These are phyloP conservation scores for Xiphophorus couchianus DNA, from an alignment of 2,113 vertebrate genomes.

Conservation along the genomic window DNA sequence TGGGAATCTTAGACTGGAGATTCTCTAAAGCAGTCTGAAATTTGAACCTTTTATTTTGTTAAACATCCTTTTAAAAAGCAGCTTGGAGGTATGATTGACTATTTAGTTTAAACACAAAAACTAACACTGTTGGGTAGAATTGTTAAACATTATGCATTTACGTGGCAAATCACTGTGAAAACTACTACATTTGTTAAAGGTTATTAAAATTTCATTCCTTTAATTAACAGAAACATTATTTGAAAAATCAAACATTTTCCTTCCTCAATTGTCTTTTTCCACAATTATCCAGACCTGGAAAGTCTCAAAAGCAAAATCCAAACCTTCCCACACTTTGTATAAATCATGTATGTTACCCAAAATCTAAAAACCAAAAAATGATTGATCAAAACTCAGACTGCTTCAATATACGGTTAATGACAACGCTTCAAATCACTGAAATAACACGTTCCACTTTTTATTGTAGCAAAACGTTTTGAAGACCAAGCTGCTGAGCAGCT, in stretches of 20 bases:
- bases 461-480: not conserved
- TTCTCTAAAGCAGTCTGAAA: too few relatives aligned
- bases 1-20: too few relatives aligned
- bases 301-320: not conserved
- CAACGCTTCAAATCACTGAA: not conserved
- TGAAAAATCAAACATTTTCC: too few relatives aligned
- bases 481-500: not conserved
- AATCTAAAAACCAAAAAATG: not conserved
- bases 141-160: not conserved
- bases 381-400: not conserved
- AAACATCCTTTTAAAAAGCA: too few relatives aligned
- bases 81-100: not conserved
- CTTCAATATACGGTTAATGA: not conserved
- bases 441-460: not conserved
- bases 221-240: too few relatives aligned
- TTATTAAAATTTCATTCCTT: too few relatives aligned
- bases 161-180: not conserved
- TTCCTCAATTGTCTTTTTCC: not conserved
- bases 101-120: not conserved
- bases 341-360: not conserved
- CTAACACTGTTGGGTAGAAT: not conserved
- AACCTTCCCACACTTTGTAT: not conserved
- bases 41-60: not conserved
- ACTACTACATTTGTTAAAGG: not conserved
- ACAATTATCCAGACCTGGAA: not conserved